Conservation (phyloP, 2,113 vertebrate genomes). For the Sapayoa aenigma region DNA sequence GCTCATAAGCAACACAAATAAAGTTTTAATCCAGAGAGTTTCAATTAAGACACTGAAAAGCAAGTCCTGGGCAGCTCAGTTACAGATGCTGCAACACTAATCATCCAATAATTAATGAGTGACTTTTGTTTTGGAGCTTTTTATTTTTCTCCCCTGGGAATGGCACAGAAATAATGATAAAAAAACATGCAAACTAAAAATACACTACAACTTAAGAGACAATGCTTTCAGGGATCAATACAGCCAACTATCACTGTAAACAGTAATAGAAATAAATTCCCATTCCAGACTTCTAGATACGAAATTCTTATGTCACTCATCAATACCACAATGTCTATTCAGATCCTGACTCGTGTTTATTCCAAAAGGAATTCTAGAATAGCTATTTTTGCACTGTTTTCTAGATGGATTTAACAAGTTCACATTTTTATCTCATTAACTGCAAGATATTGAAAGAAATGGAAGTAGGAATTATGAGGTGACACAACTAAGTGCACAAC, state of each 20-base stretch:
- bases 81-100: background rate
- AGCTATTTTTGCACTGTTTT: background rate
- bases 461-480: background rate
- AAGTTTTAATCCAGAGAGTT: background rate
- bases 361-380: background rate
- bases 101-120: background rate
- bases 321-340: background rate
- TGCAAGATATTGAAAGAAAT: background rate
- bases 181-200: background rate
- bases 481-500: background rate
- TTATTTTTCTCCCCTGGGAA: no score
- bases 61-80: background rate
- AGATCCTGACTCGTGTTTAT: background rate
- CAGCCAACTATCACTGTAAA: background rate
- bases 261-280: background rate
- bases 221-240: background rate
- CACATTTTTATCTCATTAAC: background rate
- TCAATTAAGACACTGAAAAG: background rate
- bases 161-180: background rate
- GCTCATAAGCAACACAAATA: background rate
- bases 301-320: background rate
- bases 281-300: background rate
- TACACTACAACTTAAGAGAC: background rate
- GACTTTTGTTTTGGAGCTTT: background rate
- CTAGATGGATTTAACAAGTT: background rate